phyloP scores from a whole-genome alignment of 2,797 vertebrate species.

The Gymnoscopelus braueri region DNA sequence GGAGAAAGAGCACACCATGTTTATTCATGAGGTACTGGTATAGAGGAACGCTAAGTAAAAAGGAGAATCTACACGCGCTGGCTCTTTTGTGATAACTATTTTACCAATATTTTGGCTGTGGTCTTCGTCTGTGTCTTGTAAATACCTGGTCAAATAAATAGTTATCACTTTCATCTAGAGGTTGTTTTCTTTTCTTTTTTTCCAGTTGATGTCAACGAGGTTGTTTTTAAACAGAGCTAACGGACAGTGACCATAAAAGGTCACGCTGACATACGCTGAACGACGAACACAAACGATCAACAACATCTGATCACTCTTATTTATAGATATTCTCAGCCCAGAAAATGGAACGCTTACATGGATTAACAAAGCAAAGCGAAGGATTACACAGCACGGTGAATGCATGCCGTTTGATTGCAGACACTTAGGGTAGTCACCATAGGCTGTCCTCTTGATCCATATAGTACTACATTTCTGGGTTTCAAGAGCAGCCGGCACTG shows the following conservation, averaged over 20 bases:
- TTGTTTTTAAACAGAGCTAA: background rate
- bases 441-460: constrained; percentile 53
- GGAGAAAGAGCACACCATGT: no score
- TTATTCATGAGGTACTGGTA: no score
- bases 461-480: constrained; percentile 33
- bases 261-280: background rate
- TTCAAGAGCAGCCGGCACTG: constrained; percentile 38
- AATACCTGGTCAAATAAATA: no score
- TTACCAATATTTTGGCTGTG: no score
- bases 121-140: no score
- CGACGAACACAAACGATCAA: background rate
- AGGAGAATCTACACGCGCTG: no score
- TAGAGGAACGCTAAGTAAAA: no score
- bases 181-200: no score
- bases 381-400: constrained; percentile 17
- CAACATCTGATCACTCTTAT: background rate
- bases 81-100: no score
- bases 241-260: background rate
- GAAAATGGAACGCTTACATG: background rate
- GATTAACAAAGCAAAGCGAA: background rate
- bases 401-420: constrained; percentile 29
- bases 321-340: no score
- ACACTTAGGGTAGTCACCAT: no score
- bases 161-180: no score
- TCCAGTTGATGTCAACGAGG: background rate